Percentiles rank a stretch among this genome's conserved stretches.
phyloP scores from a whole-genome alignment of 37 sponge, comb jelly and placozoan genomes.

The Cladorhizidae sp. region DNA sequence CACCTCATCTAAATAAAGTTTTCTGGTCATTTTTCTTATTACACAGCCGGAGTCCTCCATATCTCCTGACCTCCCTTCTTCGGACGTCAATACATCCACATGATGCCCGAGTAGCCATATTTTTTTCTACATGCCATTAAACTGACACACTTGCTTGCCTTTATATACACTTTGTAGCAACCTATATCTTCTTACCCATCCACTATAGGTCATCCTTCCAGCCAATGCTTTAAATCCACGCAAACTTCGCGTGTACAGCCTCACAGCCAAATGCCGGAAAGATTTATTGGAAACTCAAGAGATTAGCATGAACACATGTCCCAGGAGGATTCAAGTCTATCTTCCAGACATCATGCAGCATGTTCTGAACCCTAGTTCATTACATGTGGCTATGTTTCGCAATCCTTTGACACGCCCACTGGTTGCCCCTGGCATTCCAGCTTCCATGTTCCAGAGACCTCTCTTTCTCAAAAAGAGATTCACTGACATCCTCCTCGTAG shows the following conservation, averaged over 20 bases:
- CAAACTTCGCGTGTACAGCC: conserved; percentile 29
- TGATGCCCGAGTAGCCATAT: too few species aligned
- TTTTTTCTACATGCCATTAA: too few species aligned
- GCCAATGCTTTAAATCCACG: not conserved
- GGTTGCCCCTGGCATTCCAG: conserved; percentile 17
- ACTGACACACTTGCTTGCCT: too few species aligned
- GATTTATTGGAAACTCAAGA: conserved; percentile 14
- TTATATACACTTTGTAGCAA: too few species aligned
- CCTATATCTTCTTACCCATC: not conserved
- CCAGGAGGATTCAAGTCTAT: conserved; percentile 27
- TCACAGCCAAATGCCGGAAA: not conserved
- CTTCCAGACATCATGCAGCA: conserved; percentile 37
- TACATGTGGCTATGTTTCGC: conserved; percentile 6
- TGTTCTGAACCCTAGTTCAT: conserved; percentile 14
- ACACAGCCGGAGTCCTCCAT: too few species aligned
- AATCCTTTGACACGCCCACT: not conserved
- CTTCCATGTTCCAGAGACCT: not conserved
- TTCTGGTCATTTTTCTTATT: too few species aligned
- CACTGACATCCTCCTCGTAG: conserved; percentile 1
- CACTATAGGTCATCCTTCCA: not conserved
- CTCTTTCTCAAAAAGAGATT: conserved; percentile 1
- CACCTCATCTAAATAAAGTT: too few species aligned
- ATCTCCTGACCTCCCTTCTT: too few species aligned
- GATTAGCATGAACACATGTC: conserved; percentile 41
- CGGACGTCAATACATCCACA: too few species aligned